Percentiles rank a stretch among this genome's conserved stretches.
Evolutionary conservation across 2,113 vertebrate species (phyloP).

Genomic region (Merops nubicus): DNA sequence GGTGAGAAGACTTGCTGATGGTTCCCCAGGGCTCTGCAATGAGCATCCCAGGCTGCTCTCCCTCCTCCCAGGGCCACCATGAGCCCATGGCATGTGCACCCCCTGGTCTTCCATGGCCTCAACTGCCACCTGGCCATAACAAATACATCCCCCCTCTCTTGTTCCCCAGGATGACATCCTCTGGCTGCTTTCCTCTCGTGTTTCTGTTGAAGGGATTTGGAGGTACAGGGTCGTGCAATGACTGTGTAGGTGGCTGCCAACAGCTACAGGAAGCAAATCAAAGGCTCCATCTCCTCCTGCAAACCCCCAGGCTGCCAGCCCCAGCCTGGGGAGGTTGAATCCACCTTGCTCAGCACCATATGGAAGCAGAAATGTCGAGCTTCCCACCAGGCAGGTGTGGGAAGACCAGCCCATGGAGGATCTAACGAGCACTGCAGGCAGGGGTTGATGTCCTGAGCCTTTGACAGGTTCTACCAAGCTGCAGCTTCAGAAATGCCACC

Average conservation of each 20-base stretch:
- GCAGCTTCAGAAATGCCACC: neutral
- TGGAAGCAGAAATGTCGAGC: rapidly evolving
- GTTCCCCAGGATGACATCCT: rapidly evolving
- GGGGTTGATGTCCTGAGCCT: neutral
- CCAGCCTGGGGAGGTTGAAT: neutral
- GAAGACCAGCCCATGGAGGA: neutral
- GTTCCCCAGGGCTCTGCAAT: rapidly evolving
- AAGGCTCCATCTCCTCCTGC: neutral
- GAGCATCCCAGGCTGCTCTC: neutral
- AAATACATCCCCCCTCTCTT: rapidly evolving
- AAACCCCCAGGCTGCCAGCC: neutral
- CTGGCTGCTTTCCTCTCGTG: neutral
- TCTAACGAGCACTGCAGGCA: neutral
- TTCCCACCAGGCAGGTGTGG: neutral
- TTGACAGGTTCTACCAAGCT: neutral
- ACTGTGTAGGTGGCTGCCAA: neutral
- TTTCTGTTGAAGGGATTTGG: neutral
- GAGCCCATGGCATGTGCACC: rapidly evolving
- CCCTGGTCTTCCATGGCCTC: neutral
- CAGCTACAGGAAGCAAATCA: neutral
- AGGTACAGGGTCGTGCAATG: too few species aligned
- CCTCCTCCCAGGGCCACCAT: rapidly evolving
- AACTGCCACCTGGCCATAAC: neutral
- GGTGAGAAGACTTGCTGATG: neutral
- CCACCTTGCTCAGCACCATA: rapidly evolving